These are phyloP conservation scores for Entelurus aequoreus DNA, from an alignment of 2,113 vertebrate species.

Conservation along the genomic window DNA sequence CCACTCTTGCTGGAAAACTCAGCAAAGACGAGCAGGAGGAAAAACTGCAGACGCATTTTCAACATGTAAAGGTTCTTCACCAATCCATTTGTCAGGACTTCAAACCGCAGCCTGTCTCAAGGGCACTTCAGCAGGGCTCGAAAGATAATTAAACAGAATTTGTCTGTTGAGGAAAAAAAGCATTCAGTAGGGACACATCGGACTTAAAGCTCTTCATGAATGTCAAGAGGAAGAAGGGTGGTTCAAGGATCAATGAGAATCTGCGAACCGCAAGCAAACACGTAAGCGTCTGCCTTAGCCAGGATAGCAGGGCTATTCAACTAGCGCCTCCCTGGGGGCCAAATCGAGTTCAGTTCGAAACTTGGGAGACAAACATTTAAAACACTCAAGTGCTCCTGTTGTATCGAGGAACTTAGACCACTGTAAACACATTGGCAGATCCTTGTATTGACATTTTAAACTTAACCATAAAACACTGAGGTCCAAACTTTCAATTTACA, in stretches of 20 bases:
- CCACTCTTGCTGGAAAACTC: neutral
- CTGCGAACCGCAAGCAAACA: slow-evolving; percentile 1
- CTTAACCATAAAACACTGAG: too few species aligned
- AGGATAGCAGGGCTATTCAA: too few species aligned
- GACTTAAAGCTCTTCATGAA: neutral
- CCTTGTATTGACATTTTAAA: too few species aligned
- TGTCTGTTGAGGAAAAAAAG: slow-evolving; percentile 1
- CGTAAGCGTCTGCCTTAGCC: neutral
- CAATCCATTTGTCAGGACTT: neutral
- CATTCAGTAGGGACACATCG: neutral
- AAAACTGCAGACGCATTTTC: neutral
- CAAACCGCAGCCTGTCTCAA: slow-evolving; percentile 8
- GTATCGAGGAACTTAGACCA: too few species aligned
- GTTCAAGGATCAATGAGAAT: slow-evolving; percentile 1
- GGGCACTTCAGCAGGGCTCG: slow-evolving; percentile 3
- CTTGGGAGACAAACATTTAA: too few species aligned
- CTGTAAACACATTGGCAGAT: too few species aligned
- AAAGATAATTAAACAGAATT: slow-evolving; percentile 1
- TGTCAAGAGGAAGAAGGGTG: neutral
- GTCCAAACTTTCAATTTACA: too few species aligned
- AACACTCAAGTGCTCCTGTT: too few species aligned
- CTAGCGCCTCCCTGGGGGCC: too few species aligned
- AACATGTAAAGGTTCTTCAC: slow-evolving; percentile 5
- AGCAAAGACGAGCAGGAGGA: neutral
- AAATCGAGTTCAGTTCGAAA: too few species aligned